Base-by-base conservation (phyloP, 2,797 vertebrate species). In the Cuculus canorus region DNA sequence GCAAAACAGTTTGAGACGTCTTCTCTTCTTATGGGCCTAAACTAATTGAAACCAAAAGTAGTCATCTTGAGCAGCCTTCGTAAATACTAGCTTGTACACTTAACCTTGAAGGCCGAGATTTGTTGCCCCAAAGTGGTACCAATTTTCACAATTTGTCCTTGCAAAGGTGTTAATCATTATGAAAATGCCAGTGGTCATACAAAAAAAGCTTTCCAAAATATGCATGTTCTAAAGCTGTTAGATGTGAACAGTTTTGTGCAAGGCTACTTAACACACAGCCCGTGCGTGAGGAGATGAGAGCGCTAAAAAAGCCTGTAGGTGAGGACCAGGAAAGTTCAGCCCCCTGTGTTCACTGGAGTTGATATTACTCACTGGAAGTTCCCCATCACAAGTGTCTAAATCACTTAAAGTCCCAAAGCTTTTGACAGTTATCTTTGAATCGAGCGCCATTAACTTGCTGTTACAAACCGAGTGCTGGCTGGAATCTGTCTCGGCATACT, bases 131-230 rank as follows among this genome's bases (percentile, higher is more conserved):
- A 17, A 77, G 13, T 23, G 24, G 57, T 82, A 65, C 48, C 30
- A 65, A 57, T 94, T 86, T 90, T 95, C 80, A 88, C 52, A 92
- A 45, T 86, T 73, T 75, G 61, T 77, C 88, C 84, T 89, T 92
- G 71, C 7, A 16, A 79, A 77, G 82, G 78, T 85, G 76, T 93
- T 92, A 94, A 92, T 92, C 79, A 90, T 96, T 94, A 93, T 79
- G 76, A 57, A 53, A 92, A 54, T 25, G 41, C 37, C 88, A 85
- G 71, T 63, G 92, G 54, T 65, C 39, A 70, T 80, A 47, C 47
- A 82, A 75, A 54, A 79, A 79, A 60, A 61, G 30, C 30, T 35
- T 82, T 35, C 35, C 23, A 37, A n/a, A 64, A 63, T 4, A 3
- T 1, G 7, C 25, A 25, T 0, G 0, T 84, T 92, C 57, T 50